Conservation (phyloP, 1,140 invertebrate genomes). For the Meloidogyne chitwoodi region DNA sequence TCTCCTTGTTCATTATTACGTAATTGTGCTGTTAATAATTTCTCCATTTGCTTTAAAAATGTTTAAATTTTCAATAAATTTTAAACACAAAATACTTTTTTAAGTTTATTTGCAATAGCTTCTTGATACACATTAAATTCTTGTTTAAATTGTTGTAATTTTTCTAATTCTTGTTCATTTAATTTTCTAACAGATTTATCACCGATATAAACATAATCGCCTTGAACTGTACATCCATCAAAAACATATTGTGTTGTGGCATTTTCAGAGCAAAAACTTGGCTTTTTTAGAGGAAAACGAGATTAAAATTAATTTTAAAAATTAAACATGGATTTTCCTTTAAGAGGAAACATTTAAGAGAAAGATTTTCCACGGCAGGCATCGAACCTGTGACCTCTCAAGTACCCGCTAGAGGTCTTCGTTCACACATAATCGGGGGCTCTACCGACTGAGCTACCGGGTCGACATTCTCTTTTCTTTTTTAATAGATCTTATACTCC, state of each 20-base stretch:
- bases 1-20: neutral
- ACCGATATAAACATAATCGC: slow-evolving; percentile 55
- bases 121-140: neutral
- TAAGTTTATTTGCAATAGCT: neutral
- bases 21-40: neutral
- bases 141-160: neutral
- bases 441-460: slow-evolving; percentile 28
- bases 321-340: neutral
- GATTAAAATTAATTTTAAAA: neutral
- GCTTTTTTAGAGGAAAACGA: neutral
- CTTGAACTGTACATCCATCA: slow-evolving; percentile 47
- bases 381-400: too few species aligned
- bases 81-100: neutral
- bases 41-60: neutral
- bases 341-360: too few species aligned
- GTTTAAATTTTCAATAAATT: neutral
- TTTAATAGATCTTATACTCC: too few species aligned
- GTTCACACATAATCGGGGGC: too few species aligned
- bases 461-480: neutral
- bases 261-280: slow-evolving; percentile 43
- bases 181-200: slow-evolving; percentile 19
- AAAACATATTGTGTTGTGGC: slow-evolving; percentile 59
- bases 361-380: too few species aligned
- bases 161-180: neutral
- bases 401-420: slow-evolving; percentile 34